Evolutionary conservation across 2,797 vertebrate species (phyloP).

Genomic region (Paramormyrops hopkinsi): DNA sequence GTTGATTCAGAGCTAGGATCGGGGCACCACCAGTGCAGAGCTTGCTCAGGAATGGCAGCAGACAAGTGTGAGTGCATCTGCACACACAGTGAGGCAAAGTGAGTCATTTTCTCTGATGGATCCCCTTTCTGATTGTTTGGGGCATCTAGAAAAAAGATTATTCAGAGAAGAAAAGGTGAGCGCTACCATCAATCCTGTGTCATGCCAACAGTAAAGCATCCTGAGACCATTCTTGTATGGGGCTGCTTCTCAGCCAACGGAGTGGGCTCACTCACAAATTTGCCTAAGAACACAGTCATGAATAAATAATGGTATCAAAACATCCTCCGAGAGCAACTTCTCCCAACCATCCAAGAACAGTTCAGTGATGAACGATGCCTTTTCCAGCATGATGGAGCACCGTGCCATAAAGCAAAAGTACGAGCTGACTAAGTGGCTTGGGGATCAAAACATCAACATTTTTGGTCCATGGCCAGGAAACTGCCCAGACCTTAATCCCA

Average conservation of each 20-base stretch:
- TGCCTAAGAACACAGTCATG: not conserved
- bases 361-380: not conserved
- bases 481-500: not conserved
- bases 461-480: not conserved
- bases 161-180: not conserved
- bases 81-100: not conserved
- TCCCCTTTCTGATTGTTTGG: not conserved
- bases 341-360: not conserved
- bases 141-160: not conserved
- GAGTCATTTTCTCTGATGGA: not conserved
- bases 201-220: not conserved
- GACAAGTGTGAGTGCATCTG: not conserved
- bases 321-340: not conserved
- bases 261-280: not conserved
- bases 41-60: not conserved
- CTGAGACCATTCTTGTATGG: not conserved
- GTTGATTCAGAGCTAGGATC: not conserved
- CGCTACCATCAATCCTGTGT: not conserved
- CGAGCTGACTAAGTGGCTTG: not conserved
- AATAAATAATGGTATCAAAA: not conserved
- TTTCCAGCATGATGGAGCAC: not conserved
- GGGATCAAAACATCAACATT: not conserved
- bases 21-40: not conserved
- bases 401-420: not conserved
- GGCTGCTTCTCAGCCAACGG: not conserved